Conservation (phyloP, 2,888 invertebrate species). For the Liposcelis brunnea region DNA sequence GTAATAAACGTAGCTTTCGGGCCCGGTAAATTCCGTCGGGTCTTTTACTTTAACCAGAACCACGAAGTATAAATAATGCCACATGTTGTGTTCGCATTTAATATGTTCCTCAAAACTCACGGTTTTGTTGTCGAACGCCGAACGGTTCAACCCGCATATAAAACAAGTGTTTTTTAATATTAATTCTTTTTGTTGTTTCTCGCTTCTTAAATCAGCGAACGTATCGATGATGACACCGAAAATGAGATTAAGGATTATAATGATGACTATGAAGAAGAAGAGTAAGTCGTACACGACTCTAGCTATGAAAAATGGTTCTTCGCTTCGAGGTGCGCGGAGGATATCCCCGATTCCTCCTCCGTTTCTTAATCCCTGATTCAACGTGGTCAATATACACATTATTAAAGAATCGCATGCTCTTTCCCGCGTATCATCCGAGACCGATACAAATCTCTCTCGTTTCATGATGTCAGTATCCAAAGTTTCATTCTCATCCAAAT, state of each 20-base stretch:
- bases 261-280: conserved; percentile 99
- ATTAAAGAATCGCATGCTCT: conserved; percentile 90
- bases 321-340: conserved; percentile 82
- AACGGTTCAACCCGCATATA: conserved; percentile 85
- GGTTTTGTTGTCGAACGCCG: conserved; percentile 85
- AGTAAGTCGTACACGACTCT: conserved; percentile 94
- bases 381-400: conserved; percentile 97
- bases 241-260: conserved; percentile 97
- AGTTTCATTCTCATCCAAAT: conserved; percentile 52
- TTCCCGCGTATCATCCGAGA: no score
- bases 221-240: conserved; percentile 99
- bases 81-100: conserved; percentile 97
- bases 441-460: no score
- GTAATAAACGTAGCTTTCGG: conserved; percentile 94
- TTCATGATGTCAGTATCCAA: no score
- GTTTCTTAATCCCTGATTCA: conserved; percentile 94
- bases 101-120: conserved; percentile 97
- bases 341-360: conserved; percentile 99
- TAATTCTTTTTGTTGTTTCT: conserved; percentile 97
- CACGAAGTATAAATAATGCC: conserved; percentile 99
- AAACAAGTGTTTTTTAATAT: conserved; percentile 98
- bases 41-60: conserved; percentile 94
- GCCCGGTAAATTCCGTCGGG: conserved; percentile 93
- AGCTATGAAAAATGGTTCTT: conserved; percentile 85
- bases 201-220: conserved; percentile 95